These are phyloP conservation scores for Apocrypta bakeri DNA, from an alignment of 1,140 invertebrate genomes.

Conservation along the genomic window DNA sequence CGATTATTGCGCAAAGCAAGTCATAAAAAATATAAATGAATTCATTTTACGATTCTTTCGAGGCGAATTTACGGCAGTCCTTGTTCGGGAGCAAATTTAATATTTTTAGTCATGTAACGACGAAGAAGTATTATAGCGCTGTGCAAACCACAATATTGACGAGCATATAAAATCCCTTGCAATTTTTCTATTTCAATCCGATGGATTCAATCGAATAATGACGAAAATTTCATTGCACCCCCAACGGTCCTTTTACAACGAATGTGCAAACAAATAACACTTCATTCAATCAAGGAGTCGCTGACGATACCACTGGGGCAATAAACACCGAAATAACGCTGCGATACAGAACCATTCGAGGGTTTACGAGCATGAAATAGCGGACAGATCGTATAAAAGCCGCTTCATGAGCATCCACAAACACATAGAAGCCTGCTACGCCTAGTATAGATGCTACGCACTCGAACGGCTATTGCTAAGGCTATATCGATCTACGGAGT, in stretches of 20 bases:
- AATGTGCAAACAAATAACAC: background rate
- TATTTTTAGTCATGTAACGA: background rate
- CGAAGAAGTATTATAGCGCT: too few relatives aligned
- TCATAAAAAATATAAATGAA: background rate
- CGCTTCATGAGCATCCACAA: background rate
- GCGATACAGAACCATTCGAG: background rate
- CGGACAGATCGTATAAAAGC: background rate
- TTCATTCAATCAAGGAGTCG: background rate
- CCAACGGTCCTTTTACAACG: background rate
- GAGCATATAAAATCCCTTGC: too few relatives aligned
- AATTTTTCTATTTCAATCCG: too few relatives aligned
- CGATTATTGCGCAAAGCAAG: background rate
- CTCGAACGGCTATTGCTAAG: background rate
- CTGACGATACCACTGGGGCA: background rate
- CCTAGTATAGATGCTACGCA: too few relatives aligned
- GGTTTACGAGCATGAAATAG: constrained; percentile 10
- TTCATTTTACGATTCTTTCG: background rate
- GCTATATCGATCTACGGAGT: constrained; percentile 10
- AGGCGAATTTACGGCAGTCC: background rate
- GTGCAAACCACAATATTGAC: too few relatives aligned
- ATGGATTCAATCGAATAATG: too few relatives aligned
- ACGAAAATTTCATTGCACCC: background rate
- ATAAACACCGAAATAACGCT: constrained; percentile 23
- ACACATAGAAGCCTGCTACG: too few relatives aligned
- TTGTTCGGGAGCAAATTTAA: background rate